phyloP scores from a whole-genome alignment of 2,888 invertebrate species.

The Epirrhoe alternata region DNA sequence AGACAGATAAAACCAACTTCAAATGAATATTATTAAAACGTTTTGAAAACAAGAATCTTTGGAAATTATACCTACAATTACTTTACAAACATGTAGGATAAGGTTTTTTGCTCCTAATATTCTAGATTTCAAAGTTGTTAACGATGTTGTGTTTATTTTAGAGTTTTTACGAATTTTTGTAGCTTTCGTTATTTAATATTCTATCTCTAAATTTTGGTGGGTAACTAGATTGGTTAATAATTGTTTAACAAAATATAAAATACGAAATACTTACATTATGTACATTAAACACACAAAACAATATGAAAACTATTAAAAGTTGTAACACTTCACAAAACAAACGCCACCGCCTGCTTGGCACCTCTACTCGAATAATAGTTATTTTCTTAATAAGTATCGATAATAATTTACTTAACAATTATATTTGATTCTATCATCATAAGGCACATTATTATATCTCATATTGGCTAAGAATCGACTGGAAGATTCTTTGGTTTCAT shows the following conservation, averaged over 20 bases:
- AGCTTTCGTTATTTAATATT: constrained; percentile 14
- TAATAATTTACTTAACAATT: constrained; percentile 69
- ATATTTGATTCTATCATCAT: constrained; percentile 52
- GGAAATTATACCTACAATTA: too few species aligned
- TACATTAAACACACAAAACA: constrained; percentile 57
- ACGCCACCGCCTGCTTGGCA: constrained; percentile 36
- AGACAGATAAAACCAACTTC: too few species aligned
- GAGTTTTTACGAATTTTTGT: constrained; percentile 11
- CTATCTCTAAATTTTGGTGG: constrained; percentile 57
- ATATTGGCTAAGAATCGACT: constrained; percentile 73
- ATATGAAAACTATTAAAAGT: constrained; percentile 37
- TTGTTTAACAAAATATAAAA: constrained; percentile 51
- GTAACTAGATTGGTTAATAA: constrained; percentile 51
- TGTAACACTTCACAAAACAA: constrained; percentile 46
- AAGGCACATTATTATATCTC: constrained; percentile 62
- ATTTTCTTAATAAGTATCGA: constrained; percentile 47
- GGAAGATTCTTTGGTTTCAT: constrained; percentile 79
- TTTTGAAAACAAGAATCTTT: too few species aligned
- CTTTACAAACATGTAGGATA: too few species aligned
- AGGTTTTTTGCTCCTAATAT: neutral
- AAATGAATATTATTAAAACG: too few species aligned
- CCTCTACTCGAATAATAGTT: constrained; percentile 1
- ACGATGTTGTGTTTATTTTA: neutral
- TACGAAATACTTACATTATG: constrained; percentile 47
- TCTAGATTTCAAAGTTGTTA: neutral